Conservation (phyloP, 2,797 vertebrate species). For the Labeo calbasu region DNA sequence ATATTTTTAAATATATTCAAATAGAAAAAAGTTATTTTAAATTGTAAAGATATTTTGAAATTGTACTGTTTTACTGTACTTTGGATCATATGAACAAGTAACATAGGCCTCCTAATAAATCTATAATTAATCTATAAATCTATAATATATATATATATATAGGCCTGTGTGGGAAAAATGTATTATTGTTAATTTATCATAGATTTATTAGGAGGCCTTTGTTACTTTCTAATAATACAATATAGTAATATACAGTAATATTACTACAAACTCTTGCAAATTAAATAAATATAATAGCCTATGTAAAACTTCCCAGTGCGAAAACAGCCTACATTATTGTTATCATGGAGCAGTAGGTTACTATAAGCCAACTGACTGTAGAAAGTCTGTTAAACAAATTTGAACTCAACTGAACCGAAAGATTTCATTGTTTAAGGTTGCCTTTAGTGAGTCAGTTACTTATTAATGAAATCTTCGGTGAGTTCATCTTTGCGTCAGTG, state of each 20-base stretch:
- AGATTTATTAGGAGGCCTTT: too few relatives aligned
- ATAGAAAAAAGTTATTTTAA: too few relatives aligned
- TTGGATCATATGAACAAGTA: too few relatives aligned
- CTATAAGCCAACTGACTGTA: neutral
- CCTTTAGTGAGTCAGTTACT: neutral
- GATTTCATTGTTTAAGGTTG: neutral
- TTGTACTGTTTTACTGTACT: too few relatives aligned
- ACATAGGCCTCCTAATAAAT: too few relatives aligned
- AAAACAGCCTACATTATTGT: neutral
- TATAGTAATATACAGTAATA: neutral
- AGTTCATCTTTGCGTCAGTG: neutral
- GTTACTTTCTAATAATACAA: too few relatives aligned
- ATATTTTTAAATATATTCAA: too few relatives aligned
- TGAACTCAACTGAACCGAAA: neutral
- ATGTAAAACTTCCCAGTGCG: neutral
- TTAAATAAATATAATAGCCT: neutral
- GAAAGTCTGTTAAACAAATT: neutral
- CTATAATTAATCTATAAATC: too few relatives aligned
- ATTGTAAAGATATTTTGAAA: too few relatives aligned
- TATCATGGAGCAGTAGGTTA: neutral
- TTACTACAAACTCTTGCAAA: neutral
- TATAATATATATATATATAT: too few relatives aligned
- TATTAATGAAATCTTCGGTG: neutral
- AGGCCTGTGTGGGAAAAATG: too few relatives aligned
- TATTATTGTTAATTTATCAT: too few relatives aligned